Evolutionary conservation across 2,888 invertebrate species (phyloP).

Genomic region (Sphaeridia pumilis): DNA sequence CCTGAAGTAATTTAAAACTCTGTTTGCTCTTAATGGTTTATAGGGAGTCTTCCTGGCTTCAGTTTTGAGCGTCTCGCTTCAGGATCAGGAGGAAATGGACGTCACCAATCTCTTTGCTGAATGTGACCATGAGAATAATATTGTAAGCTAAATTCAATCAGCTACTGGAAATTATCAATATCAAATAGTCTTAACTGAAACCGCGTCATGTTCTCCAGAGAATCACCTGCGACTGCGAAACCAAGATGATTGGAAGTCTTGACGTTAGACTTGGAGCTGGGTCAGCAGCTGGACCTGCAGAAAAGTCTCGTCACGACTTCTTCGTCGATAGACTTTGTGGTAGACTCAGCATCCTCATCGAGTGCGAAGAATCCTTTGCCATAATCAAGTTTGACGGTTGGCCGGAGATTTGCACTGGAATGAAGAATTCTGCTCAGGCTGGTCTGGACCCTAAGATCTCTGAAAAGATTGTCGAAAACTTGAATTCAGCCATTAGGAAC

Average conservation of each 20-base stretch:
- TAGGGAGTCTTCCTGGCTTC: slow-evolving; percentile 27
- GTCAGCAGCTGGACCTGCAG: too few species aligned
- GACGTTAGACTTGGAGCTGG: slow-evolving; percentile 45
- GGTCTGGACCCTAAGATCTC: slow-evolving; percentile 22
- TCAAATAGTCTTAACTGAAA: too few species aligned
- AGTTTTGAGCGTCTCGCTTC: slow-evolving; percentile 46
- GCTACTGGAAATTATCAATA: too few species aligned
- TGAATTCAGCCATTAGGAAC: slow-evolving; percentile 31
- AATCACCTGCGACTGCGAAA: slow-evolving; percentile 78
- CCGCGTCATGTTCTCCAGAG: slow-evolving; percentile 58
- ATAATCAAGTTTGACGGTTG: slow-evolving; percentile 78
- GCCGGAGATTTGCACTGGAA: slow-evolving; percentile 54
- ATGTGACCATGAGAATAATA: slow-evolving; percentile 68
- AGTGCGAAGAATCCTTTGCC: slow-evolving; percentile 66
- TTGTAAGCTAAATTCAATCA: too few species aligned
- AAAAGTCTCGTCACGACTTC: slow-evolving; percentile 23
- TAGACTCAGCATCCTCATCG: slow-evolving; percentile 62
- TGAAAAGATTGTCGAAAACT: slow-evolving; percentile 26
- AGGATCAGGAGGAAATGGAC: slow-evolving; percentile 52
- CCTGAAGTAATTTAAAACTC: too few species aligned
- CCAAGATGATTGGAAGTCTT: slow-evolving; percentile 63
- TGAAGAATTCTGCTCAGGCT: slow-evolving; percentile 18
- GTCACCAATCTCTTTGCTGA: slow-evolving; percentile 75
- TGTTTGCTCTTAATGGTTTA: too few species aligned
- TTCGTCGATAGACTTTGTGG: slow-evolving; percentile 63